phyloP scores from a whole-genome alignment of 1,140 invertebrate genomes.

The Drosophila quadrilineata region DNA sequence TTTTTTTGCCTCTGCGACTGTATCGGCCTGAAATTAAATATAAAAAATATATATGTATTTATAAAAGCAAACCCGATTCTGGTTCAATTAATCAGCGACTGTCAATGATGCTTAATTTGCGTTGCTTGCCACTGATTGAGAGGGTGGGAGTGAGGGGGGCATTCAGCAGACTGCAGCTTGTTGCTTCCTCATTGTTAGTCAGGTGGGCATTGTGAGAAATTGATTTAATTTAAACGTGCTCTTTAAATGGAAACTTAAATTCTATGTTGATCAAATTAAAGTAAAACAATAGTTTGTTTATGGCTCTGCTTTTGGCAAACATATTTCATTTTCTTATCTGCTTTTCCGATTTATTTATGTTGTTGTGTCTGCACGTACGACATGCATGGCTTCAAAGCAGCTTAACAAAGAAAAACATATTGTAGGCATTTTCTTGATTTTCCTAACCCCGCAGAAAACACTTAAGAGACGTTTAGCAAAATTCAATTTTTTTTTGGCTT shows the following conservation, averaged over 20 bases:
- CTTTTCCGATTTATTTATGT: background rate
- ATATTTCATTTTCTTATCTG: background rate
- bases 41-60: no score
- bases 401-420: conserved; percentile 51
- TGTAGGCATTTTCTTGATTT: conserved; percentile 38
- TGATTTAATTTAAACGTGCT: conserved; percentile 3
- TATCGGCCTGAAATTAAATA: conserved; percentile 55
- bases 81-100: conserved; percentile 69
- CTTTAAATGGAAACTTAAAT: background rate
- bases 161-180: conserved; percentile 16
- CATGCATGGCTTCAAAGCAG: background rate
- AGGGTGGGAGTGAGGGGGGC: conserved; percentile 11
- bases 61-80: conserved; percentile 57
- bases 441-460: conserved; percentile 23
- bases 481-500: conserved; percentile 50
- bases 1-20: conserved; percentile 25
- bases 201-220: conserved; percentile 1
- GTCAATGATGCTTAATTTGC: conserved; percentile 73
- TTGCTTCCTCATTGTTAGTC: conserved; percentile 45
- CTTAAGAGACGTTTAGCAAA: conserved; percentile 54
- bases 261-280: background rate
- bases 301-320: no score
- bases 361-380: background rate
- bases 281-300: background rate
- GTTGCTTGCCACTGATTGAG: conserved; percentile 17